Conservation (phyloP, 2,888 invertebrate species). For the Nomada goodeniana region DNA sequence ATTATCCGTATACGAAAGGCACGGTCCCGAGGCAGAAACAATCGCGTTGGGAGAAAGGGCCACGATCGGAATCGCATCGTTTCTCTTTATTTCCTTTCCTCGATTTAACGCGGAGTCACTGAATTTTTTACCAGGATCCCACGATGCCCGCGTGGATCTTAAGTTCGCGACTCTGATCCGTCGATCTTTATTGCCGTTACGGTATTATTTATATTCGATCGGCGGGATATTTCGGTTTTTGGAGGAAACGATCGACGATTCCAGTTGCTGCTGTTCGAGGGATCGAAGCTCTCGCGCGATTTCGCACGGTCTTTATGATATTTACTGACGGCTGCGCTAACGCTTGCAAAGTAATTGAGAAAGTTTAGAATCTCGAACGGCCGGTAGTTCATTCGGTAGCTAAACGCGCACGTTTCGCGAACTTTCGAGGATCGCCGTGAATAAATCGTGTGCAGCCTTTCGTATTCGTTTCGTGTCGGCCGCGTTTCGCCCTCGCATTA, state of each 20-base stretch:
- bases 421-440: conserved; percentile 10
- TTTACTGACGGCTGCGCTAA: too few relatives aligned
- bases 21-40: conserved; percentile 11
- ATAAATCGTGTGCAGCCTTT: conserved; percentile 3
- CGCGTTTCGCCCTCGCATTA: conserved; percentile 2
- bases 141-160: too few relatives aligned
- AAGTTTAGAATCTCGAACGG: conserved; percentile 66
- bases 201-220: too few relatives aligned
- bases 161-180: too few relatives aligned
- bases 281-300: too few relatives aligned
- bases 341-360: conserved; percentile 62
- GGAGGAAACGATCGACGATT: too few relatives aligned
- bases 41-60: conserved; percentile 4
- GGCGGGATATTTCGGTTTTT: too few relatives aligned
- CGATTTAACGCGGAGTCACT: too few relatives aligned
- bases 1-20: conserved; percentile 27
- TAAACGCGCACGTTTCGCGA: conserved; percentile 11
- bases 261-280: too few relatives aligned
- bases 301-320: too few relatives aligned
- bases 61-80: neutral
- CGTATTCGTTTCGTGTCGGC: neutral
- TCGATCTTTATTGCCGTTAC: too few relatives aligned
- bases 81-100: neutral
- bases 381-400: conserved; percentile 30
- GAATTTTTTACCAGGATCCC: neutral